Base-by-base conservation (phyloP, 1,140 invertebrate species). In the Drosophila varians region DNA sequence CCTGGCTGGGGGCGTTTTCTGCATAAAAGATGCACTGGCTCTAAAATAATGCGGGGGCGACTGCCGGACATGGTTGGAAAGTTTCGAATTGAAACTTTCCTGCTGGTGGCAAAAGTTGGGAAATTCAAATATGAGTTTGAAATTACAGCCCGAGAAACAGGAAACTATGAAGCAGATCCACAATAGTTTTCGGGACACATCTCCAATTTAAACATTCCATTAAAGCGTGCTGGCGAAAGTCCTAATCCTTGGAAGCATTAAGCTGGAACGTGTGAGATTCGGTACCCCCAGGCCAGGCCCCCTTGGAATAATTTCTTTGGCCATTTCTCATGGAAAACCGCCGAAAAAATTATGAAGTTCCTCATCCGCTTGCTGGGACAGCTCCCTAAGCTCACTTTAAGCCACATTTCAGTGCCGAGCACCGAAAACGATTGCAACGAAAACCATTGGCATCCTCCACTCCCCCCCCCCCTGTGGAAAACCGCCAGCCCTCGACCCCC, bases 381-480 rank as follows among this genome's bases (percentile, higher is more conserved):
- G 7, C 61, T 31, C 42, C 18, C n/a, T n/a, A 3, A 61, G 18
- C 31, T 28, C 4, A 16, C 42, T 40, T 48, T 9, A 8, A 23
- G 42, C 28, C 11, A 58, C 31, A 25, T 43, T 36, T 56, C 14
- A 56, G 38, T 34, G 9, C 12, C 6, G 1, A 43, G 26, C 52
- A 26, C 26, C 14, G 21, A 19, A 56, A 62, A 62, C 21, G 19
- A 45, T 36, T n/a, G 38, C 7, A 12, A 4, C 21, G 2, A 21
- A 2, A 2, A 4, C 38, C 49, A 43, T 14, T 52, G 47, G 36
- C 25, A 8, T 42, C 6, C 25, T 26, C 4, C 25, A 26, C 25
- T 7, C 6, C 0, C 25, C 28, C 9, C 25, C 28, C 9, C 28
- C 12, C 19, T n/a, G 14, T 0, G 16, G 16, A 5, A 43, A 23